Evolutionary conservation across 2,113 vertebrate genomes (phyloP), one percentile per base, ranked within the genome.

Genomic region (Nothoprocta pentlandii): DNA sequence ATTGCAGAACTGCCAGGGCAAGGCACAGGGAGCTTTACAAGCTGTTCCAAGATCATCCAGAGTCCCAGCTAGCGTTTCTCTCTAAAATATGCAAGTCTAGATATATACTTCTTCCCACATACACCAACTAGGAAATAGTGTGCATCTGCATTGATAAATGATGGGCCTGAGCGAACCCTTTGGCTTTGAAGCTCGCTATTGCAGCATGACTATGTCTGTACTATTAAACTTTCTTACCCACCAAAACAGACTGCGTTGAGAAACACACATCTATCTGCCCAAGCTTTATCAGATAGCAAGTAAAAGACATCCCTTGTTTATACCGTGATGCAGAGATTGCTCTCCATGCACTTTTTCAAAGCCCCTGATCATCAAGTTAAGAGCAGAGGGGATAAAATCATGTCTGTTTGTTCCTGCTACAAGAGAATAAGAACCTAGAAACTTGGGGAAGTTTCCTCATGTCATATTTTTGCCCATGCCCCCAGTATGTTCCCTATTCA

Each of bases 161-260:
- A 39, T 20, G 76, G 1, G 1, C n/a, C 69, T 0, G 0, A 23
- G 30, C 61, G 74, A 42, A 25, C 22, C 20, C 56, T 13, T 21
- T 59, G 46, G n/a, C 51, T 34, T 59, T 1, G 1, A 63, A 69
- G 64, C 34, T 86, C 36, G 15, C 53, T 54, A 54, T 54, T 4
- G 3, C 16, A 54, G 13, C 23, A 23, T 4, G 51, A 26, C 51
- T 51, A 5, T 1, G 0, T 42, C 86, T 46, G 5, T 19, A 46
- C 51, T 70, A 26, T 51, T 25, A 47, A 68, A 69, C 42, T 44
- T 88, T 58, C n/a, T 93, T 61, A 86, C 22, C 28, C 51, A 63
- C 7, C 39, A 39, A 39, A 70, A 67, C 20, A 73, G 36, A 58
- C 36, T 1, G 5, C 26, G 49, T 30, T 67, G 82, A 93, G 51